Base-by-base conservation (phyloP, 2,888 invertebrate species). In the Xylocampa areola region DNA sequence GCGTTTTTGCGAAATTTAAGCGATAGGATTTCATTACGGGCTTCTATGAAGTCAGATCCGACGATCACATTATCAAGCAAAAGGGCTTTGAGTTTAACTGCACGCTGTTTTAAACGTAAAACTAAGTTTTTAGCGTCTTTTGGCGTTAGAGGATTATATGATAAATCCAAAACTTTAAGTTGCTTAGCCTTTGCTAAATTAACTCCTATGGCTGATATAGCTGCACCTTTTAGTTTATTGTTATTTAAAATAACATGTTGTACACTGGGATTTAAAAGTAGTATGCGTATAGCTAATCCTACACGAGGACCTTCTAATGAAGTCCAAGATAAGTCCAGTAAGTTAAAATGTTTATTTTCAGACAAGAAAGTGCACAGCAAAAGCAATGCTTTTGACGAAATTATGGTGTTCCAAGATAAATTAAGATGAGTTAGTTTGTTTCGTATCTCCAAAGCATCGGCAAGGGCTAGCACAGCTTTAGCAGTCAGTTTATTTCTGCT, bases 401-500 rank as follows among this genome's bases (percentile, higher is more conserved):
- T 55, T 40, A 85, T 68, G 19, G 75, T 76, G 54, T 86, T 88
- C 85, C 84, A 84, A 0, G 85, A 86, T 13, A 87, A 29, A 61
- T 87, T 78, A n/a, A 86, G 65, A 47, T 81, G 77, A 1, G 80
- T 84, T 8, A 80, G 59, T 13, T 60, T 75, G 33, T 83, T 80
- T 47, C 79, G 74, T 2, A 40, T 49, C 50, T 81, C 78, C 0
- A 87, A 68, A 3, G 82, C 82, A n/a, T 77, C 75, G 2, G 63
- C 57, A 2, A 88, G 59, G 6, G 58, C 41, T 8, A 57, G 2
- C 0, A 79, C 68, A 0, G 83, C 55, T 10, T 68, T 63, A 3
- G 68, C 62, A 3, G 77, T 75, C 11, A 88, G 61, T n/a, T 66
- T 63, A 49, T 88, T 88, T 51, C 71, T 63, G 17, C 84, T 81